Percentiles rank a stretch among this genome's conserved stretches.
phyloP scores from a whole-genome alignment of 2,888 invertebrate species.

The Hirtodrosophila confusa region DNA sequence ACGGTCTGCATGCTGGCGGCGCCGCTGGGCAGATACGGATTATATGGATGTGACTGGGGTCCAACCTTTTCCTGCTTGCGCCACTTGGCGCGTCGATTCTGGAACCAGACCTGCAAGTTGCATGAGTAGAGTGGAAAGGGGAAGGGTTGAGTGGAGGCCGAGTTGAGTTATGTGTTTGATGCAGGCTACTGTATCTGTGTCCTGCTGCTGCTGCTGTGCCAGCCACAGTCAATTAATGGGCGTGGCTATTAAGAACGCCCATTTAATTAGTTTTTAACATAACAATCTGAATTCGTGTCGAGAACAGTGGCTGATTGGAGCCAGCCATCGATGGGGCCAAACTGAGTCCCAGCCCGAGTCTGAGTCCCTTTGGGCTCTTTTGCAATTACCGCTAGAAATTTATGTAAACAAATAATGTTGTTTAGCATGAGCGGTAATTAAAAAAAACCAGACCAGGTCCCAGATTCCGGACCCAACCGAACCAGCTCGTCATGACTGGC shows the following conservation, averaged over 20 bases:
- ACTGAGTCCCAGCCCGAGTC: neutral
- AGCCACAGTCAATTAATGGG: constrained; percentile 65
- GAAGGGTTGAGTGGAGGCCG: neutral
- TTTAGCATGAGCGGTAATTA: constrained; percentile 74
- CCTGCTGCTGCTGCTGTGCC: constrained; percentile 12
- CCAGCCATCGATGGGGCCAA: neutral
- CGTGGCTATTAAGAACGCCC: constrained; percentile 78
- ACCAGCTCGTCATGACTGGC: constrained; percentile 57
- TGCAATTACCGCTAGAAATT: constrained; percentile 56
- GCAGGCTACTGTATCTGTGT: constrained; percentile 69
- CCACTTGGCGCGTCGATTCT: constrained; percentile 96
- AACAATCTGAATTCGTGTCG: constrained; percentile 71
- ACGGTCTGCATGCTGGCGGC: constrained; percentile 88
- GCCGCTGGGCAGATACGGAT: constrained; percentile 90
- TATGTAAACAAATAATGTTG: constrained; percentile 76
- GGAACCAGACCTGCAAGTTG: constrained; percentile 93
- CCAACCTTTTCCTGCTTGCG: constrained; percentile 96
- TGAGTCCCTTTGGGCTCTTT: constrained; percentile 32
- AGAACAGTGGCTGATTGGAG: constrained; percentile 62
- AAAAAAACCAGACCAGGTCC: constrained; percentile 41
- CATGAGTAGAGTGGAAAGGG: neutral
- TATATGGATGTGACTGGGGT: constrained; percentile 95
- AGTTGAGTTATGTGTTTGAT: constrained; percentile 68
- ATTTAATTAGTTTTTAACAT: constrained; percentile 80
- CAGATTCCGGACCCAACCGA: constrained; percentile 10